Conservation (phyloP, 1,140 invertebrate genomes). For the Cheumatopsyche charites region DNA sequence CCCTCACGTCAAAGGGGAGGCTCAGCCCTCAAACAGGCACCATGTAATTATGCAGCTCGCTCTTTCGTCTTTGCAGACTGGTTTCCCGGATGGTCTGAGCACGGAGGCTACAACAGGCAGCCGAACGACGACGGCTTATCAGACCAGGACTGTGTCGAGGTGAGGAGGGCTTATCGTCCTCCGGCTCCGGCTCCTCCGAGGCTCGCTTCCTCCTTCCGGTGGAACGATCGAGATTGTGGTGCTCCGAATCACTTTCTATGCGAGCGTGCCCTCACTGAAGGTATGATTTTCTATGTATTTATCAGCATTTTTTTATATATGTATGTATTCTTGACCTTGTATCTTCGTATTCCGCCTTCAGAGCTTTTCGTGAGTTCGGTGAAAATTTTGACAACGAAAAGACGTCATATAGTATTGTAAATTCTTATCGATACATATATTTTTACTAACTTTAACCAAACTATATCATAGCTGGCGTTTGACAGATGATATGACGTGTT, state of each 20-base stretch:
- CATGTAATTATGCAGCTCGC: background rate
- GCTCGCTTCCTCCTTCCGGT: slow-evolving; percentile 66
- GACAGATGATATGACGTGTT: no score
- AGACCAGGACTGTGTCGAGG: slow-evolving; percentile 79
- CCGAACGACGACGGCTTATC: slow-evolving; percentile 82
- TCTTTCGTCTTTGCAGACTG: slow-evolving; percentile 66
- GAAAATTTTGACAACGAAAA: no score
- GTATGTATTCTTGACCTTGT: no score
- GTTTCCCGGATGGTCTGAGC: slow-evolving; percentile 75
- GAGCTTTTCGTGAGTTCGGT: no score
- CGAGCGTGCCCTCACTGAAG: slow-evolving; percentile 64
- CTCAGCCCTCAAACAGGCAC: background rate
- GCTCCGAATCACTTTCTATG: slow-evolving; percentile 76
- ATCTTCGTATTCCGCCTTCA: no score
- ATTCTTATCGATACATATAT: no score
- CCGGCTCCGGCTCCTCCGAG: slow-evolving; percentile 56
- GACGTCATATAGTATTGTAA: no score
- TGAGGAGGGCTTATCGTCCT: slow-evolving; percentile 67
- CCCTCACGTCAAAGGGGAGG: no score
- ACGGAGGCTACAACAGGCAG: slow-evolving; percentile 69
- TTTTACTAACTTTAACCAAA: no score
- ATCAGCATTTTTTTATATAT: no score
- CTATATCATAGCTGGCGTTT: no score
- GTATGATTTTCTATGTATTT: slow-evolving; percentile 50
- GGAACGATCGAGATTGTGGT: slow-evolving; percentile 78